These are phyloP conservation scores for Eupithecia subfuscata DNA, from an alignment of 2,888 invertebrate species.

Conservation along the genomic window DNA sequence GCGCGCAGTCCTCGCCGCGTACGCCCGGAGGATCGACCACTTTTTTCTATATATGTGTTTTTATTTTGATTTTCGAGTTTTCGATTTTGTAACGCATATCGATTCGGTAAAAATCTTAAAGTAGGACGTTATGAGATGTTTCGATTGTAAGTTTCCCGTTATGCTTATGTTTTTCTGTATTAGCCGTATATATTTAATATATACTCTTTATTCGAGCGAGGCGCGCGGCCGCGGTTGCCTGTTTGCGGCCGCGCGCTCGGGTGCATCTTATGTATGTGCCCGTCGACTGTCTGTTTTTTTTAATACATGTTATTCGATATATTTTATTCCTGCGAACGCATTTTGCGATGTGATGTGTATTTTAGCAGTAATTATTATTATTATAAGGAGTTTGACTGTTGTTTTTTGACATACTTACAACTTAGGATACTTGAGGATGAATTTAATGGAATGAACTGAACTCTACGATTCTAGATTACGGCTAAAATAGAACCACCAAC, in stretches of 20 bases:
- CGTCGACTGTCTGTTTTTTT: slow-evolving; percentile 83
- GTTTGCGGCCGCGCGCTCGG: slow-evolving; percentile 78
- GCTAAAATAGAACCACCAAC: slow-evolving; percentile 77
- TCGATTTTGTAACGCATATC: slow-evolving; percentile 82
- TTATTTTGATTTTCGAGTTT: slow-evolving; percentile 84
- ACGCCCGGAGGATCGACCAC: slow-evolving; percentile 71
- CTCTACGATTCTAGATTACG: slow-evolving; percentile 73
- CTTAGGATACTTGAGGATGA: slow-evolving; percentile 79
- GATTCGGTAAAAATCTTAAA: slow-evolving; percentile 84
- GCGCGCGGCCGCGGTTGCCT: slow-evolving; percentile 81
- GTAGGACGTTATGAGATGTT: slow-evolving; percentile 85
- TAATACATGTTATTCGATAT: slow-evolving; percentile 87
- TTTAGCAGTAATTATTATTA: slow-evolving; percentile 85
- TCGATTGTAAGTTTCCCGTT: slow-evolving; percentile 84
- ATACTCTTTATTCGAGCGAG: slow-evolving; percentile 69
- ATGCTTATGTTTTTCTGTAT: slow-evolving; percentile 82
- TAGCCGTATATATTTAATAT: slow-evolving; percentile 81
- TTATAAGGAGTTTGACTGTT: slow-evolving; percentile 84
- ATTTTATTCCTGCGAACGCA: slow-evolving; percentile 92
- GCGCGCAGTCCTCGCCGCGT: slow-evolving; percentile 66
- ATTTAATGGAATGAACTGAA: slow-evolving; percentile 74
- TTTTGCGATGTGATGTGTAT: slow-evolving; percentile 89
- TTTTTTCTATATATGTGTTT: slow-evolving; percentile 82
- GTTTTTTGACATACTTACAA: slow-evolving; percentile 84
- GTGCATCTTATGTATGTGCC: slow-evolving; percentile 52